These are phyloP conservation scores for Balearica regulorum DNA, from an alignment of 2,797 vertebrate genomes.

Conservation along the genomic window DNA sequence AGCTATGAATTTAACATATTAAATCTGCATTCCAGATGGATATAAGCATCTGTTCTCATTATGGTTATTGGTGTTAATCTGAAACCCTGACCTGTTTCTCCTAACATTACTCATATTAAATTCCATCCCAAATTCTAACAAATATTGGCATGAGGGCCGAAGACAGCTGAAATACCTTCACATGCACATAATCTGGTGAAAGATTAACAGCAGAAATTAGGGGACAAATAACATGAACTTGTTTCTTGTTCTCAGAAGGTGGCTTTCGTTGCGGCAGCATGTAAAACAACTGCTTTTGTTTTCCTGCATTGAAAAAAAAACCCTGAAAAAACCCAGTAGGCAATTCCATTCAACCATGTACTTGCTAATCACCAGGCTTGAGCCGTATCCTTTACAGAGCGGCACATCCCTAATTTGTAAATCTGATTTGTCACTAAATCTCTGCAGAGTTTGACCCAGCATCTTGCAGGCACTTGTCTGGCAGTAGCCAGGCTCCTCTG, in stretches of 20 bases:
- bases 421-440: slow-evolving; percentile 62
- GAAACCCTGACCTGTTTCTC: slow-evolving; percentile 77
- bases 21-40: slow-evolving; percentile 76
- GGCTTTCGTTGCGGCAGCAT: not conserved
- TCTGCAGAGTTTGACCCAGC: slow-evolving; percentile 20
- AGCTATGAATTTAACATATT: slow-evolving; percentile 73
- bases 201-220: slow-evolving; percentile 6
- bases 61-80: slow-evolving; percentile 79
- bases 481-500: not conserved
- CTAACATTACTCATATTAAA: slow-evolving; percentile 78
- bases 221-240: not conserved
- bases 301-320: not conserved
- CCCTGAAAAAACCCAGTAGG: not conserved
- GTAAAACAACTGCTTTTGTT: not conserved
- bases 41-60: slow-evolving; percentile 81
- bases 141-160: not conserved
- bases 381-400: slow-evolving; percentile 8
- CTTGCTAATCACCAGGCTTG: not conserved
- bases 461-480: slow-evolving; percentile 32
- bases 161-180: slow-evolving; percentile 44
- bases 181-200: not conserved
- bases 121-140: slow-evolving; percentile 53
- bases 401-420: slow-evolving; percentile 30
- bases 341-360: not conserved
- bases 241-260: not conserved